Evolutionary conservation across 2,888 invertebrate genomes (phyloP), one percentile per base, ranked within the genome.

Genomic region (Myopa tessellatipennis): DNA sequence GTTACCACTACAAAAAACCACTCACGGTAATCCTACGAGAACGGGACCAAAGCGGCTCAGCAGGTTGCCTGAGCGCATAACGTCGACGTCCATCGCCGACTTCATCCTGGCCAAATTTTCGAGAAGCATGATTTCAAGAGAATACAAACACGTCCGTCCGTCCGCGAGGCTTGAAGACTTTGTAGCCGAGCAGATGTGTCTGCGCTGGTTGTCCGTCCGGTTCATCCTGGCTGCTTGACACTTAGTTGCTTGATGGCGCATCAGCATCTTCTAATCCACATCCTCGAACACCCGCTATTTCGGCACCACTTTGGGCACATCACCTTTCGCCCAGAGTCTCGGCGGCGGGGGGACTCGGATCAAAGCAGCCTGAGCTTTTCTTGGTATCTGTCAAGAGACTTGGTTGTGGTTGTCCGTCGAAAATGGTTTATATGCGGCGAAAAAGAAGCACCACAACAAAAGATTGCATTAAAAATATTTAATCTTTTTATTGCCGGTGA

Each of bases 31-130:
- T 68, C 45, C 69, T 12, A 4, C n/a, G 26, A 26, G 26, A 26
- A 26, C 45, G 26, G 16, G 40, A 69, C 26, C 8, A n/a, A 50
- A 50, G 60, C 71, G 8, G 60, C 71, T 36, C 71, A 71, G 60
- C 71, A 71, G 71, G 71, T 71, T 71, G 60, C 55, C 71, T 14
- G 50, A 60, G 45, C 38, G 38, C 65, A 14, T 55, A 26, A 26
- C 55, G 55, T n/a, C 16, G 55, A 55, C 50, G 50, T 10, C 10
- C 50, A 14, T 50, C 14, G 50, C 16, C 55, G 55, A 55, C 14
- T 55, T 55, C 55, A 5, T 55, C 55, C 45, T 45, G 45, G 45
- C 45, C 45, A 10, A 45, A 45, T 45, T 26, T 26, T 26, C 26
- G 26, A 26, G 45, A 45, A n/a, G 50, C 50, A 14, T 60, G 58